Percentiles rank a stretch among this genome's conserved stretches.
Evolutionary conservation across 2,888 invertebrate genomes (phyloP).

Genomic region (Drosophila paramelanica): DNA sequence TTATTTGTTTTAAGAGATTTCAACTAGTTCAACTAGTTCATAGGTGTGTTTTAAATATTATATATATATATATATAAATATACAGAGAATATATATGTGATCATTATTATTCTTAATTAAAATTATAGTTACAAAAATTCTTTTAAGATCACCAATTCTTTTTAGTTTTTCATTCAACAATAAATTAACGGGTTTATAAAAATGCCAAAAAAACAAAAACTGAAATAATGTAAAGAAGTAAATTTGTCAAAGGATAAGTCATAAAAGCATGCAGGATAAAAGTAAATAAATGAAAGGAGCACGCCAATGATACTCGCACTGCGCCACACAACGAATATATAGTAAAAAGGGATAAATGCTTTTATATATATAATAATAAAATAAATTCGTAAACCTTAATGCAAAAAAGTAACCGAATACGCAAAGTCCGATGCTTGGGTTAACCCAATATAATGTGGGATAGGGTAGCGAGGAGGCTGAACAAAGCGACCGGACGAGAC

Average conservation of each 20-base stretch:
- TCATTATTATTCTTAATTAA: too few species aligned
- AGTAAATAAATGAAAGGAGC: conserved; percentile 21
- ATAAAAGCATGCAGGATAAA: conserved; percentile 30
- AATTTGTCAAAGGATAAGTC: conserved; percentile 43
- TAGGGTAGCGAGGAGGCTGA: conserved; percentile 14
- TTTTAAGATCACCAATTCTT: too few species aligned
- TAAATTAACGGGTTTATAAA: too few species aligned
- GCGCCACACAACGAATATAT: conserved; percentile 26
- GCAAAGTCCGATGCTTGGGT: conserved; percentile 45
- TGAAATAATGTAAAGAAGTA: neutral
- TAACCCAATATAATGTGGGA: neutral
- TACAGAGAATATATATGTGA: neutral
- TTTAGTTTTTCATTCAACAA: neutral
- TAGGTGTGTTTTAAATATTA: too few species aligned
- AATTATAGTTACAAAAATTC: too few species aligned
- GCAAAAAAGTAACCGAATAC: conserved; percentile 58
- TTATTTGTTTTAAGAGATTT: neutral
- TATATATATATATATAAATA: too few species aligned
- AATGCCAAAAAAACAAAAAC: too few species aligned
- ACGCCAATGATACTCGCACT: conserved; percentile 14
- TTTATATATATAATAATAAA: conserved; percentile 41
- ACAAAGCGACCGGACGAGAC: conserved; percentile 51
- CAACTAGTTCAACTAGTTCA: too few species aligned
- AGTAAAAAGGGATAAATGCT: conserved; percentile 2
- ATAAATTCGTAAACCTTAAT: conserved; percentile 58